Base-by-base conservation (phyloP, 2,888 invertebrate genomes). In the Linyphia triangularis region DNA sequence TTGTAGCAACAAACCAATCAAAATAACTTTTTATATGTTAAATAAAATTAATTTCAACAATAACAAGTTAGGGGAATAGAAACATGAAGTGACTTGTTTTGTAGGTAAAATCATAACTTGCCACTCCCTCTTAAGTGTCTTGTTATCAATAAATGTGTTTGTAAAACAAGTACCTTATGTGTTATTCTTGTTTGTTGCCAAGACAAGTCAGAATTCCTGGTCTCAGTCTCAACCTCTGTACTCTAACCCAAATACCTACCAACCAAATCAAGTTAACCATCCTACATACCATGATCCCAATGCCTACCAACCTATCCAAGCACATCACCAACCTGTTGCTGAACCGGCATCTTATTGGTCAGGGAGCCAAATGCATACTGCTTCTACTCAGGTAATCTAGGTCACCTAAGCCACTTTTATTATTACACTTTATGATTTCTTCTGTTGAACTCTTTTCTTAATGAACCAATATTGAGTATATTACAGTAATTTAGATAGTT, bases 171-270 rank as follows among this genome's bases (percentile, higher is more conserved):
- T 69, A 9, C 10, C 24, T 67, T 67, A 67, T 75, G 28, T 73
- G 57, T 57, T 28, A 16, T 51, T 51, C 51, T 24, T 77, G 7
- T 82, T 61, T 57, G 24, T 30, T 73, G 19, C 59, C 7, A 77
- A 88, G 86, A 51, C 72, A 73, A 65, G 33, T 67, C 86, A 88
- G 59, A 86, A 81, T 81, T 22, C 72, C 26, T 88, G 86, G 86
- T 65, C 28, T n/a, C 81, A 81, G 37, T 65, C 28, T n/a, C 81
- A 81, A 33, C 86, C 79, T 65, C 22, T 59, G 16, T 82, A 75
- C 30, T n/a, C 86, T 28, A 22, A 26, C 28, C 69, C 86, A 16
- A 70, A 37, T 69, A 70, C 69, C 61, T 85, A 85, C 63, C 78
- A 85, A 70, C 85, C 69, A 72, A 81, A 84, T 22, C 73, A 75